Evolutionary conservation across 30 jellyfish, hydroid and myxozoan species (phyloP).

Genomic region (Phacellophora camtschatica): DNA sequence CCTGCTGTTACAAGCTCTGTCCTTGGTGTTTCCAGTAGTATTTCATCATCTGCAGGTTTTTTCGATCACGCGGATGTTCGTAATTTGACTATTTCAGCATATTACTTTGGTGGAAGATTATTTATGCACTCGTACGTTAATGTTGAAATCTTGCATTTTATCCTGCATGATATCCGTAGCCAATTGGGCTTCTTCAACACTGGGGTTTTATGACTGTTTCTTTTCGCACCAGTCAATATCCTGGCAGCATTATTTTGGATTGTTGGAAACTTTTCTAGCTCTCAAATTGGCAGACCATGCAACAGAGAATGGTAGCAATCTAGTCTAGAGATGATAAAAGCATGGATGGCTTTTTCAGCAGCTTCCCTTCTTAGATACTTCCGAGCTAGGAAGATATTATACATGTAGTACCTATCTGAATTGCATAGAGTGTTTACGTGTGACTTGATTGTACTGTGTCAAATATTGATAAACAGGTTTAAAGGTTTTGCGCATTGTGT

Average conservation of each 20-base stretch:
- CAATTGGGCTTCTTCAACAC: slow-evolving; percentile 26
- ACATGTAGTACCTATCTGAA: slow-evolving; percentile 11
- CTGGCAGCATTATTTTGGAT: slow-evolving; percentile 33
- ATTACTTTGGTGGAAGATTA: no score
- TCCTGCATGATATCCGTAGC: slow-evolving; percentile 23
- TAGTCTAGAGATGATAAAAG: slow-evolving; percentile 15
- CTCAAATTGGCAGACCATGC: slow-evolving; percentile 3
- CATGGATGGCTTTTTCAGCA: no score
- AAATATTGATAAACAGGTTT: slow-evolving; percentile 14
- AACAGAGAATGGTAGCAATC: slow-evolving; percentile 20
- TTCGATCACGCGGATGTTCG: no score
- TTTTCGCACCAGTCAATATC: slow-evolving; percentile 33
- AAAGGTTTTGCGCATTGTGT: slow-evolving; percentile 10
- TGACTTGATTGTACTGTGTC: slow-evolving; percentile 2
- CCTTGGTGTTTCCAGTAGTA: no score
- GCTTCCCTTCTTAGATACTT: slow-evolving; percentile 23
- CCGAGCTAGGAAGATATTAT: slow-evolving; percentile 49
- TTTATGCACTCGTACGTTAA: slow-evolving; percentile 9
- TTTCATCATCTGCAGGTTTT: no score
- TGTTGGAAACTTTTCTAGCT: slow-evolving; percentile 4
- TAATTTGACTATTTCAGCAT: no score
- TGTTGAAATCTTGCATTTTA: background rate
- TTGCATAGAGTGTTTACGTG: slow-evolving; percentile 30
- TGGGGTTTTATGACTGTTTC: slow-evolving; percentile 2
- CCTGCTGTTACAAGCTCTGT: no score